phyloP scores from a whole-genome alignment of 1,140 invertebrate genomes.

The Tenebrio molitor region DNA sequence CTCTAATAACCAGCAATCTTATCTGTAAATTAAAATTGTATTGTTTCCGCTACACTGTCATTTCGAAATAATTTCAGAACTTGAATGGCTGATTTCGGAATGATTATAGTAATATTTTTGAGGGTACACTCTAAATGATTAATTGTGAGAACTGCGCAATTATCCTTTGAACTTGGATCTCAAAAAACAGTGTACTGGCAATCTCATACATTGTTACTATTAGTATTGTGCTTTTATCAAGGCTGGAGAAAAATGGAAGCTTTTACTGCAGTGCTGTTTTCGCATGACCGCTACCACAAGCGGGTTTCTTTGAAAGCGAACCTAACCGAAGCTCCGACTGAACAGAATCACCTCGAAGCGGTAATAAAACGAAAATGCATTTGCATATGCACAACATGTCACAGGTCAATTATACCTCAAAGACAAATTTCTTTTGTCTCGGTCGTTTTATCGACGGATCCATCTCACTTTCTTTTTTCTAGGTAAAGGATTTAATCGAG shows the following conservation, averaged over 20 bases:
- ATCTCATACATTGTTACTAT: neutral
- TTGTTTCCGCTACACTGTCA: no score
- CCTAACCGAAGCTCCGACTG: neutral
- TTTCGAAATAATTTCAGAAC: no score
- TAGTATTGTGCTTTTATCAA: constrained; percentile 1
- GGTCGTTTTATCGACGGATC: constrained; percentile 6
- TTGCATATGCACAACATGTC: constrained; percentile 20
- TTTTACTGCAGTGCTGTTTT: constrained; percentile 28
- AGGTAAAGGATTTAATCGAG: neutral
- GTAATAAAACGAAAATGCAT: constrained; percentile 16
- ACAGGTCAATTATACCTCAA: constrained; percentile 33
- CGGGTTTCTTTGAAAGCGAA: constrained; percentile 23
- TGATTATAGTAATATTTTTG: no score
- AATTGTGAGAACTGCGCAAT: no score
- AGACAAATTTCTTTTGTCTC: constrained; percentile 27
- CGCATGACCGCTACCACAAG: constrained; percentile 31
- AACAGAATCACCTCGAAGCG: constrained; percentile 13
- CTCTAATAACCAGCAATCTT: no score
- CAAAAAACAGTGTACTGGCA: no score
- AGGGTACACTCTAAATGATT: no score
- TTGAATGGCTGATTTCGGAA: no score
- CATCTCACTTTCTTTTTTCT: constrained; percentile 17
- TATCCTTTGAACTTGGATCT: no score
- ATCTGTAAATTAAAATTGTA: no score
- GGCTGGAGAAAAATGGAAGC: neutral